Percentiles rank a stretch among this genome's conserved stretches.
phyloP scores from a whole-genome alignment of 2,888 invertebrate genomes.

The Nowickia ferox region DNA sequence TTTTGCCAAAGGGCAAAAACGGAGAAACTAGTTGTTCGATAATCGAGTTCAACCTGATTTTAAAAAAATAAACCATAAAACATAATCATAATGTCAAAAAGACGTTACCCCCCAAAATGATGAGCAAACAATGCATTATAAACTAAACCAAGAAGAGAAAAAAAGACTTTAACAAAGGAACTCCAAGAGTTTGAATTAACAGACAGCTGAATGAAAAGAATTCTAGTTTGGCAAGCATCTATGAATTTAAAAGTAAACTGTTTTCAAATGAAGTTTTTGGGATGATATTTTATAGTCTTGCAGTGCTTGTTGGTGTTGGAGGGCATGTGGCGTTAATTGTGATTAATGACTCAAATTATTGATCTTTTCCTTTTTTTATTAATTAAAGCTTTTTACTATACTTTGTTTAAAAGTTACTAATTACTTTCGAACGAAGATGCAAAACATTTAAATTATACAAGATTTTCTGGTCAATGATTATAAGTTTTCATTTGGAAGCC shows the following conservation, averaged over 20 bases:
- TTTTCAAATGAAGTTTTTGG: slow-evolving; percentile 50
- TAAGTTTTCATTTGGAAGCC: slow-evolving; percentile 25
- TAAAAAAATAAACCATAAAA: slow-evolving; percentile 35
- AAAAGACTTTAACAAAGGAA: neutral
- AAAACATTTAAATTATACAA: neutral
- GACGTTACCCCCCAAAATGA: slow-evolving; percentile 39
- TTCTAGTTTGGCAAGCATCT: slow-evolving; percentile 62
- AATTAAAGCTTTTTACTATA: slow-evolving; percentile 33
- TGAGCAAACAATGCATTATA: slow-evolving; percentile 60
- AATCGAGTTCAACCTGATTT: slow-evolving; percentile 60
- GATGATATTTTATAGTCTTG: neutral
- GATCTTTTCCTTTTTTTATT: slow-evolving; percentile 39
- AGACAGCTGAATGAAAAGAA: neutral
- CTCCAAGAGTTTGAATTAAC: neutral
- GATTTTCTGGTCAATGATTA: slow-evolving; percentile 29
- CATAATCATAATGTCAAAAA: slow-evolving; percentile 59
- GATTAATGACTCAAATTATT: slow-evolving; percentile 80
- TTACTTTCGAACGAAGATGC: slow-evolving; percentile 40
- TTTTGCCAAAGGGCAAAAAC: slow-evolving; percentile 58
- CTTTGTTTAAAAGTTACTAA: slow-evolving; percentile 51
- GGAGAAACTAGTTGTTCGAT: slow-evolving; percentile 55
- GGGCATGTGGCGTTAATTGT: slow-evolving; percentile 81
- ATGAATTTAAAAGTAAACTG: slow-evolving; percentile 35
- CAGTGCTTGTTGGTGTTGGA: slow-evolving; percentile 24
- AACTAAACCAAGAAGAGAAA: slow-evolving; percentile 11